phyloP scores from a whole-genome alignment of 2,888 invertebrate species.

The Sisyra terminalis region DNA sequence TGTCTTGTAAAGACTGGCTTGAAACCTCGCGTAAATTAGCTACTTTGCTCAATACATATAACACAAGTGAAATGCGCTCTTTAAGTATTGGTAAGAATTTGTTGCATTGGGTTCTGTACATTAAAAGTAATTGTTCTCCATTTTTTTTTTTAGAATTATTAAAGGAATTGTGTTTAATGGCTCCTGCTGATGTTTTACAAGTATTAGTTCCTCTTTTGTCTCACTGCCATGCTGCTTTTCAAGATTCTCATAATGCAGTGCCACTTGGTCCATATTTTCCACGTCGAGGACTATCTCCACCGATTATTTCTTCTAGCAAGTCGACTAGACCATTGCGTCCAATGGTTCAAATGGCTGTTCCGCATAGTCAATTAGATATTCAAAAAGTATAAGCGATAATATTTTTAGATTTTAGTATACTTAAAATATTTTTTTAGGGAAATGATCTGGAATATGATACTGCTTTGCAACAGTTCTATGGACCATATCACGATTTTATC shows the following conservation, averaged over 20 bases:
- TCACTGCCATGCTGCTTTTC: constrained; percentile 67
- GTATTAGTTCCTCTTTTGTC: constrained; percentile 72
- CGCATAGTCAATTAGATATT: constrained; percentile 55
- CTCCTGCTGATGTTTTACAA: constrained; percentile 63
- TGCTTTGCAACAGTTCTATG: constrained; percentile 58
- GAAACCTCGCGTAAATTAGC: constrained; percentile 77
- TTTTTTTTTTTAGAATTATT: constrained; percentile 37
- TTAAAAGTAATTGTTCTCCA: not conserved
- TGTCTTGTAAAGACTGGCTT: constrained; percentile 70
- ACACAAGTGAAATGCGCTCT: constrained; percentile 67
- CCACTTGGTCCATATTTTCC: constrained; percentile 66
- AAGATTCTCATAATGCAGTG: constrained; percentile 52
- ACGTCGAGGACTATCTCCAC: constrained; percentile 40
- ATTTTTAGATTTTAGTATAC: not conserved
- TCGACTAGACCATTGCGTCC: constrained; percentile 58
- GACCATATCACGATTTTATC: constrained; percentile 79
- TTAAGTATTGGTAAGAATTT: constrained; percentile 51
- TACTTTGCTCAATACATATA: constrained; percentile 76
- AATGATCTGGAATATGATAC: constrained; percentile 62
- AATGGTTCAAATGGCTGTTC: constrained; percentile 74
- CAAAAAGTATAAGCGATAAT: constrained; percentile 30
- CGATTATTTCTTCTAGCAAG: constrained; percentile 37
- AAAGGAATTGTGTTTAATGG: constrained; percentile 60
- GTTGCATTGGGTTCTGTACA: too few relatives aligned
- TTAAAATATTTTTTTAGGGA: constrained; percentile 29